Conservation (phyloP, 1,140 invertebrate species). For the Tetraneura akinire region DNA sequence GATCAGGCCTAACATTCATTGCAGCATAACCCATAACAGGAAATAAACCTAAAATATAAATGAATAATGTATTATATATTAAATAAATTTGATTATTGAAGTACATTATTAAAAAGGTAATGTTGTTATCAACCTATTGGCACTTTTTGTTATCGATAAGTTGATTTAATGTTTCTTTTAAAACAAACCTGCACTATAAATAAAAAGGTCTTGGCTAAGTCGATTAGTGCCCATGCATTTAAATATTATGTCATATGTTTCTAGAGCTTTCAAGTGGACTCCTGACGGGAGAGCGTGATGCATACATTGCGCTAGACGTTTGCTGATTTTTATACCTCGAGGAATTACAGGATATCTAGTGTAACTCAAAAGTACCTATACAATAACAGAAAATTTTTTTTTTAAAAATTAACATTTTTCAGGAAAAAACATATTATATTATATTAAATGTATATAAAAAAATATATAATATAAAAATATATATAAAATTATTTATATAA, state of each 20-base stretch:
- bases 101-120: background rate
- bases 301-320: conserved; percentile 92
- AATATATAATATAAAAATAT: background rate
- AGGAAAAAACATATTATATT: no score
- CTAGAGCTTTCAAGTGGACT: conserved; percentile 90
- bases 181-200: conserved; percentile 74
- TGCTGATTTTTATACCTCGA: conserved; percentile 85
- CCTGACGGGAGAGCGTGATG: conserved; percentile 89
- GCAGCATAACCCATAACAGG: conserved; percentile 86
- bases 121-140: background rate
- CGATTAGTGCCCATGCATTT: conserved; percentile 84
- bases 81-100: conserved; percentile 37
- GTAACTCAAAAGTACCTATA: conserved; percentile 73
- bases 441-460: background rate
- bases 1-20: conserved; percentile 83
- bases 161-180: conserved; percentile 35
- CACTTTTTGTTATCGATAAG: background rate
- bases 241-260: conserved; percentile 93
- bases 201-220: conserved; percentile 81
- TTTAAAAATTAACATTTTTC: no score
- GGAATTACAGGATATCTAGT: conserved; percentile 88
- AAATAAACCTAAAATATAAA: conserved; percentile 72
- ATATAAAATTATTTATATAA: background rate
- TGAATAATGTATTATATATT: background rate
- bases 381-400: background rate